These are phyloP conservation scores for Poeciliopsis gracilis DNA, from an alignment of 2,797 vertebrate species.

Conservation along the genomic window DNA sequence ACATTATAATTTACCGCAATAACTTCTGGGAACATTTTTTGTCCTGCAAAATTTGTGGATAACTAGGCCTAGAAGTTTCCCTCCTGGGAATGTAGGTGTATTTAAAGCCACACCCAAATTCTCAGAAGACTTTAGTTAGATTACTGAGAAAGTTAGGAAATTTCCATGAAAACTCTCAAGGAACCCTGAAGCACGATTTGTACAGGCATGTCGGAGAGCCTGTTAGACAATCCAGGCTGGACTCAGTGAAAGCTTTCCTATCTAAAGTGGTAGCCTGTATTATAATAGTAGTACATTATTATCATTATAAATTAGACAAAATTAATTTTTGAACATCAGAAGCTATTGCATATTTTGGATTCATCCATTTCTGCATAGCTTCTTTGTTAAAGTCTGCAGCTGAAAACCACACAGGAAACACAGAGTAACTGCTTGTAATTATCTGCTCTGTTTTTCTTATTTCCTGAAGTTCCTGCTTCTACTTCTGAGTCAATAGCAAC, in stretches of 20 bases:
- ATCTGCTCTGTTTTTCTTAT: not conserved
- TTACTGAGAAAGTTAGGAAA: not conserved
- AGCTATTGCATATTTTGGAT: not conserved
- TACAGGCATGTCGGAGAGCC: slow-evolving; percentile 36
- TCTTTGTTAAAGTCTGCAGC: not conserved
- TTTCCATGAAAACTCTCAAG: not conserved
- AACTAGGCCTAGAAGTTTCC: too few species aligned
- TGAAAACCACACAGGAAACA: not conserved
- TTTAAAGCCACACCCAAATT: not conserved
- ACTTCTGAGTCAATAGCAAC: not conserved
- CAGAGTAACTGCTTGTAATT: not conserved
- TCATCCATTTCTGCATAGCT: not conserved
- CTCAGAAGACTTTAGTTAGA: not conserved
- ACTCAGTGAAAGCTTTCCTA: slow-evolving; percentile 6
- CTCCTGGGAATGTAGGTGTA: too few species aligned
- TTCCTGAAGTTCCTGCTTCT: not conserved
- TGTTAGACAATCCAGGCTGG: slow-evolving; percentile 21
- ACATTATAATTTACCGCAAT: too few species aligned
- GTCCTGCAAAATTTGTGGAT: too few species aligned
- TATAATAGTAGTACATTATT: not conserved
- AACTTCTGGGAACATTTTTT: too few species aligned
- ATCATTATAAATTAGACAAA: not conserved
- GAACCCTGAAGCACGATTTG: not conserved
- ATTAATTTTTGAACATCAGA: not conserved
- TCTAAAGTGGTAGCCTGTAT: not conserved